Evolutionary conservation across 2,888 invertebrate species (phyloP), one percentile per base, ranked within the genome.

Genomic region (Drosophila cyrtoloma): DNA sequence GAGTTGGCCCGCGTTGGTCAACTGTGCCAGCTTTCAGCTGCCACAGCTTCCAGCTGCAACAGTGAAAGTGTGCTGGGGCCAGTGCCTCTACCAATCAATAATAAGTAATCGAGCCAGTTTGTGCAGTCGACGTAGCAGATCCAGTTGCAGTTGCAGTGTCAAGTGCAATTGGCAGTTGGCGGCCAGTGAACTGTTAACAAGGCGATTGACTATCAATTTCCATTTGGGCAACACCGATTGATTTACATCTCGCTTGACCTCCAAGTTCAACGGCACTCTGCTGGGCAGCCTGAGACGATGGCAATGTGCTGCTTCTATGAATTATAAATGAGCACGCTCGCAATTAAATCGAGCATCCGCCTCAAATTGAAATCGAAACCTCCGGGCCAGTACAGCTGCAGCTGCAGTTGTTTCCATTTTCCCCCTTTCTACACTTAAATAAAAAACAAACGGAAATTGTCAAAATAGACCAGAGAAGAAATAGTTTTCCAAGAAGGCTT

Each of bases 311-410:
- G 72, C 74, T 66, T 75, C 67, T 77, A 88, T 86, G 81, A 88
- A 78, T 80, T 85, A 82, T 82, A 72, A 59, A 66, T 79, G 68
- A 73, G 60, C 76, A 51, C 58, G 63, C 58, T 71, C 53, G 70
- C 90, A 87, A 89, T 90, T 89, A 87, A 86, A 70, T 68, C 81
- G 71, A 77, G 76, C 89, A 89, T 91, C 91, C 91, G 91, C 78
- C 79, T 79, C 58, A 74, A 75, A 91, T 87, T 91, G 91, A 91
- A 91, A 91, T 90, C 87, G 91, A 91, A 91, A 91, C 90, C 91
- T 67, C 50, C 35, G 44, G 37, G 35, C 22, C 55, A 26, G 35
- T 28, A 19, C 62, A 42, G 30, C 59, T 28, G 65, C 53, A 35
- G 47, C 26, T 26, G 22, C 47, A 26, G 9, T 47, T 59, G 42